Base-by-base conservation (phyloP, 2,113 vertebrate species). In the Pontoporia blainvillei region DNA sequence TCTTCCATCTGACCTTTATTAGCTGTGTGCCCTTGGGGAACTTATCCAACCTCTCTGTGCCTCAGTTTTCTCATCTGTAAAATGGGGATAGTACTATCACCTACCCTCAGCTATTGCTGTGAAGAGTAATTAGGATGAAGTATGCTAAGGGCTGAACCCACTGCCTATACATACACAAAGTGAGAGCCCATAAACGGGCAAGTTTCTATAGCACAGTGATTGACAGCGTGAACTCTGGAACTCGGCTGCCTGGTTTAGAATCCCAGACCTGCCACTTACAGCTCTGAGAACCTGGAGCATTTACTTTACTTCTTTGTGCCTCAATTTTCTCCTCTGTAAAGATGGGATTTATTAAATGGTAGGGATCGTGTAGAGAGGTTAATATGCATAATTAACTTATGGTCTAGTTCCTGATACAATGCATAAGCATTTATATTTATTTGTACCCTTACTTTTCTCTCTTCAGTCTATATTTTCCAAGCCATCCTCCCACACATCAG, bases 81-180 rank as follows among this genome's bases (percentile, higher is more conserved):
- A 89, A 27, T 73, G 39, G 25, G 23, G 23, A 21, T 21, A n/a
- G 36, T 34, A 15, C 18, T 13, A 4, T 82, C 8, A 41, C 34
- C 20, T 64, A 44, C 64, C 34, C 46, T 2, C 0, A 23, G 15
- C 14, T 59, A 64, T 21, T 18, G 67, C 31, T 46, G 41, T 59
- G n/a, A 86, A 41, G 17, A 82, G 11, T 59, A 36, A 46, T 6
- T 23, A 41, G 27, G 21, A 49, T 46, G 36, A 90, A 29, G 8
- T 20, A 27, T 2, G 1, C 13, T 14, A 6, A 2, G 44, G 36
- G 8, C 34, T 21, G 31, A 27, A 39, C 14, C 62, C 18, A 2
- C 4, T 36, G 2, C 27, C 39, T 83, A 18, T 29, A 4, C 0
- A 2, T 78, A 18, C 29, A 3, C 0, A 2, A 0, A 2, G 59